These are phyloP conservation scores for Austrofundulus limnaeus DNA, from an alignment of 2,113 vertebrate genomes.

Conservation along the genomic window DNA sequence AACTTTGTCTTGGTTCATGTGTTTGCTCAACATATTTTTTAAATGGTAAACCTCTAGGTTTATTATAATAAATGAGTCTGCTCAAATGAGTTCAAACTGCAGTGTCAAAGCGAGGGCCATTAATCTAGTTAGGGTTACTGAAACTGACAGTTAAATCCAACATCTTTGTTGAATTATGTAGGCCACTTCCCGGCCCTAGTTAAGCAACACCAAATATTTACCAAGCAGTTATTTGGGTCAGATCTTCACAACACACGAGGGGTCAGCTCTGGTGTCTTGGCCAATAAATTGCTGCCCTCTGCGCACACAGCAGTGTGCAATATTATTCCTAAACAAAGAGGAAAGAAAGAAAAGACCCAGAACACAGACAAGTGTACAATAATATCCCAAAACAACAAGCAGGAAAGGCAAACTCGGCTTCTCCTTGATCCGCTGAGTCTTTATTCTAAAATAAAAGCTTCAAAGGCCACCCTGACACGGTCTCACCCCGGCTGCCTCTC, in stretches of 20 bases:
- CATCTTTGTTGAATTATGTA: constrained; percentile 61
- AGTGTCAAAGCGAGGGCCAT: constrained; percentile 35
- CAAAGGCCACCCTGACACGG: constrained; percentile 68
- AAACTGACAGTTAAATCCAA: constrained; percentile 32
- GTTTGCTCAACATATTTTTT: neutral
- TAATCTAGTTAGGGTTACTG: constrained; percentile 33
- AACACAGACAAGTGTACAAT: constrained; percentile 67
- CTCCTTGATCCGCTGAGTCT: constrained; percentile 55
- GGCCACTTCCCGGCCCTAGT: constrained; percentile 54
- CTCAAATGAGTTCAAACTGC: constrained; percentile 29
- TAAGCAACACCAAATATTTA: constrained; percentile 72
- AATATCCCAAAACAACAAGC: constrained; percentile 76
- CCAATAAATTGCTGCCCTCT: constrained; percentile 63
- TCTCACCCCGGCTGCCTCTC: constrained; percentile 66
- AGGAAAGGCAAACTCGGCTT: constrained; percentile 61
- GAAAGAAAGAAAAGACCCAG: constrained; percentile 68
- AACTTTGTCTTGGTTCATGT: neutral
- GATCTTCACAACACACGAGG: constrained; percentile 63
- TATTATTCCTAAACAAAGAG: constrained; percentile 68
- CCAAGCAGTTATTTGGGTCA: constrained; percentile 68
- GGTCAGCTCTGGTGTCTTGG: constrained; percentile 70
- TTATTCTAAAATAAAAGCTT: constrained; percentile 69
- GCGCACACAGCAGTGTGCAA: constrained; percentile 62
- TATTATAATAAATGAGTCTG: neutral
- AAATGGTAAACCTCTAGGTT: neutral